Conservation (phyloP, 2,113 vertebrate species). For the Burhinus bistriatus region DNA sequence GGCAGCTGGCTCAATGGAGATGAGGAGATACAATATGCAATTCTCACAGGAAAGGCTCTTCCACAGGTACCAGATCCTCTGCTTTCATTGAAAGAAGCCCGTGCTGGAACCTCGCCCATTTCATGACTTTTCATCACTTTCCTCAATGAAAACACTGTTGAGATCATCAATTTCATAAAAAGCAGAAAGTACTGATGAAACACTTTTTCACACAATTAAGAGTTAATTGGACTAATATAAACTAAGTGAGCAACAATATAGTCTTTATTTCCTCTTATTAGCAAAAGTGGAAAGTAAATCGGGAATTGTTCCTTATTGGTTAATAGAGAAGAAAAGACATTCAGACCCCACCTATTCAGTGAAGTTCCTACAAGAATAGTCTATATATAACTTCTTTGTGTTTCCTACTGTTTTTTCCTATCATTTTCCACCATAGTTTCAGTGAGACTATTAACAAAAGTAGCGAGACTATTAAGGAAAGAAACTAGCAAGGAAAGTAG, state of each 20-base stretch:
- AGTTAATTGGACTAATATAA: neutral
- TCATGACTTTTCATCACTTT: neutral
- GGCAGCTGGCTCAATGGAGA: neutral
- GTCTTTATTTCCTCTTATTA: neutral
- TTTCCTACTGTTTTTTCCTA: neutral
- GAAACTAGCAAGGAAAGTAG: neutral
- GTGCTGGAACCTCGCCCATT: accelerated
- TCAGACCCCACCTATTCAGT: neutral
- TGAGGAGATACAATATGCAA: accelerated
- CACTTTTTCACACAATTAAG: neutral
- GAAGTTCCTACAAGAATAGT: neutral
- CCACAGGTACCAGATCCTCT: neutral
- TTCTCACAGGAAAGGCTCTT: neutral
- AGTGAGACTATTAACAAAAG: neutral
- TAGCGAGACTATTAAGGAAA: neutral
- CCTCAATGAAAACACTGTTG: neutral
- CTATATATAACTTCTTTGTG: accelerated
- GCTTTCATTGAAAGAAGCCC: neutral
- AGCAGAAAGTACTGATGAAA: neutral
- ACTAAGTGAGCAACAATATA: neutral
- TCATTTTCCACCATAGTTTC: neutral
- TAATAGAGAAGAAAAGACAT: neutral
- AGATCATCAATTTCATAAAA: neutral
- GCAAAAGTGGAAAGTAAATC: neutral
- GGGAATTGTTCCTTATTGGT: neutral